A percentile compares a stretch with the other conserved stretches of the same genome.
Evolutionary conservation across 2,888 invertebrate species (phyloP).

Genomic region (Pharmacophagus antenor): DNA sequence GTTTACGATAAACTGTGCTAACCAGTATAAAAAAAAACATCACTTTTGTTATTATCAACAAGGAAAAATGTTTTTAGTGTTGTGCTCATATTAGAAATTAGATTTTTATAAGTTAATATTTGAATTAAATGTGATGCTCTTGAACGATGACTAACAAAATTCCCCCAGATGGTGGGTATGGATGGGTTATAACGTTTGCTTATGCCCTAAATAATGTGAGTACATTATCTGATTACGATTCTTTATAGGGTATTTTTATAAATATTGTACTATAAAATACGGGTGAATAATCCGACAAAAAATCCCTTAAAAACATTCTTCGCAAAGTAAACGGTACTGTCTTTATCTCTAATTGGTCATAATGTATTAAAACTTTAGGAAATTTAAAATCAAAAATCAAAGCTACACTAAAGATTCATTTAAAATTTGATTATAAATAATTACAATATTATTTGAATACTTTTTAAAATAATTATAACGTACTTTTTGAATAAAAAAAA

Average conservation of each 20-base stretch:
- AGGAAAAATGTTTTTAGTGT: slow-evolving; percentile 1
- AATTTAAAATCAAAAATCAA: not conserved
- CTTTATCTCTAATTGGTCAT: not conserved
- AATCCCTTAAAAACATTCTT: not conserved
- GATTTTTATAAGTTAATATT: not conserved
- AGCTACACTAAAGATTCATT: not conserved
- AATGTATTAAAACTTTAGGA: not conserved
- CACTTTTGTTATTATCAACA: not conserved
- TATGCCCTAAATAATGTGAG: slow-evolving; percentile 83
- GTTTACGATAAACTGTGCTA: slow-evolving; percentile 22
- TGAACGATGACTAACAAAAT: slow-evolving; percentile 56
- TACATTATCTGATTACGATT: slow-evolving; percentile 37
- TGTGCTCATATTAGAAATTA: not conserved
- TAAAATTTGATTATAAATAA: too few relatives aligned
- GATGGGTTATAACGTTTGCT: slow-evolving; percentile 83
- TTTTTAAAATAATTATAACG: not conserved
- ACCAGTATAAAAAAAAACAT: not conserved
- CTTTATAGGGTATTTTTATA: too few relatives aligned
- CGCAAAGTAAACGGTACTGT: not conserved
- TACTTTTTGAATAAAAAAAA: too few relatives aligned
- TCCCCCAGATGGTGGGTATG: slow-evolving; percentile 84
- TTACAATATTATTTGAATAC: not conserved
- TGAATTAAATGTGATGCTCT: slow-evolving; percentile 9
- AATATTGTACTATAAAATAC: too few relatives aligned
- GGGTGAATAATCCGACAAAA: not conserved